Base-by-base conservation (phyloP, 2,113 vertebrate genomes). In the Pipra filicauda region DNA sequence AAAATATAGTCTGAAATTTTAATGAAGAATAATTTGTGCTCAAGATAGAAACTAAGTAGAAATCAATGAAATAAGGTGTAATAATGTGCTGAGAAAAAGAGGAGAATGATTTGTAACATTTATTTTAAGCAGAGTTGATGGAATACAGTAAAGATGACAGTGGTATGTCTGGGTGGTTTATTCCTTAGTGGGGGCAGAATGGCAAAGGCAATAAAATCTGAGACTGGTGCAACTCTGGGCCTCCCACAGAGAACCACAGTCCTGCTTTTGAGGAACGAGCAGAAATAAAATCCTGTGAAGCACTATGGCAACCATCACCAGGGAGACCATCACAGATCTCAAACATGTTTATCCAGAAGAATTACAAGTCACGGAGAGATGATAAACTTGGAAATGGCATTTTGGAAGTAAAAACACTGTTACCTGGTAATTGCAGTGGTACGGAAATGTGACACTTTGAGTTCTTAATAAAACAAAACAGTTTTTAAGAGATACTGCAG, bases 231-330 rank as follows among this genome's bases (percentile, higher is more conserved):
- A 94, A 7, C 62, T 80, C 43, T 61, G 61, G 64, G 66, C 86
- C 39, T 96, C 95, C 95, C 89, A 95, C 88, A 85, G 81, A 76
- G 90, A 92, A 44, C 52, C 51, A 66, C 78, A 72, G 84, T 76
- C 70, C 80, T 85, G 81, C 88, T 96, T 96, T 93, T 94, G 95
- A 97, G 81, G 91, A 97, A 93, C 82, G 81, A 93, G 57, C 58
- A 91, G 79, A 96, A 97, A 87, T 90, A 88, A 95, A 89, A 94
- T 91, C 58, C 55, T 83, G 58, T 48, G 77, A 82, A 90, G 88
- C 44, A 14, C 97, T 95, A 95, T 97, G 88, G 95, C 70, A 97
- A 97, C 97, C 66, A 82, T 97, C 86, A 83, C 97, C 93, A 87
- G 54, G 95, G 97, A 95, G 84, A 97, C 93, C 74, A 89, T 61